Base-by-base conservation (phyloP, 2,888 invertebrate genomes). In the Torymus texanus region DNA sequence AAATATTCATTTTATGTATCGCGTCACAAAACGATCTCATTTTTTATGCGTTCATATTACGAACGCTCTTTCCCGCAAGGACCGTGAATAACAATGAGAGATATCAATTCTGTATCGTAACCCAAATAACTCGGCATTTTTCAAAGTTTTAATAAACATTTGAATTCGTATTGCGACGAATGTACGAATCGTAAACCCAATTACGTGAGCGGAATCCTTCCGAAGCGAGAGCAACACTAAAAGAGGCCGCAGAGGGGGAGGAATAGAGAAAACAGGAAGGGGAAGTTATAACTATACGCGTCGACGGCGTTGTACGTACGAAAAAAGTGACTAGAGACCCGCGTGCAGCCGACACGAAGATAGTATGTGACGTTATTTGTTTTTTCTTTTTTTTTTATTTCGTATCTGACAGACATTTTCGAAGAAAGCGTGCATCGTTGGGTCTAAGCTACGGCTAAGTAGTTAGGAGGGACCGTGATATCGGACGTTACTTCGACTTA, bases 401-500 rank as follows among this genome's bases (percentile, higher is more conserved):
- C 29, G 16, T 70, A 63, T 68, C 53, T 56, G 41, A 77, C 71
- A 71, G 41, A 41, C 41, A 41, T 41, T 41, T 63, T 80, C 86
- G 83, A 87, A 86, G 86, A 84, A 87, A 88, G 88, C 88, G 86
- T 86, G 89, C 89, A 88, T 87, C 88, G 85, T 83, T 81, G 90
- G 90, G 89, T 88, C 89, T 86, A 85, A 84, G 86, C 90, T 90
- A 90, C 89, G 85, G 87, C 90, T 90, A 90, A 89, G 88, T 91
- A 89, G 89, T 89, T 88, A 90, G 91, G 91, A 91, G 91, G 91
- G 91, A 91, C 90, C 90, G 90, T 91, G 91, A 91, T 91, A 89
- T 90, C 90, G 91, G 91, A 91, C 91, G 90, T 90, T 88, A 81
- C 76, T 86, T 89, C 89, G 86, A 87, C 86, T 87, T 88, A 87